Percentiles rank a stretch among this genome's conserved stretches.
Conservation (phyloP, 2,113 vertebrate genomes). For the Thamnophis sirtalis region DNA sequence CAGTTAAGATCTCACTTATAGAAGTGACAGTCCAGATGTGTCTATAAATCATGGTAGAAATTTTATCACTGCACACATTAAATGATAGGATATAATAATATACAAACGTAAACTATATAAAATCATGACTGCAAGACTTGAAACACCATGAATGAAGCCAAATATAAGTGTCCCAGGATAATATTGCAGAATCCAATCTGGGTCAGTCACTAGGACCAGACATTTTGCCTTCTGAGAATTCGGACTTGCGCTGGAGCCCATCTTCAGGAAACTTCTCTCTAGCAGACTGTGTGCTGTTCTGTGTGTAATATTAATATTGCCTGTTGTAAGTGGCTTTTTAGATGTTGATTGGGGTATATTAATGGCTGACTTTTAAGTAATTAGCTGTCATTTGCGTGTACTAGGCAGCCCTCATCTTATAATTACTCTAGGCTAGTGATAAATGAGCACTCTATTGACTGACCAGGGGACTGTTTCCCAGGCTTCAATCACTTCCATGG, state of each 20-base stretch:
- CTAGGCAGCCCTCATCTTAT: not conserved
- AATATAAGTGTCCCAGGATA: not conserved
- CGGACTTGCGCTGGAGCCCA: not conserved
- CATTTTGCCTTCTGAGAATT: not conserved
- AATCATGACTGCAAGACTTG: not conserved
- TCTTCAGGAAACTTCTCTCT: not conserved
- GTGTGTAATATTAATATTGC: too few species aligned
- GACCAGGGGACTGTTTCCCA: not conserved
- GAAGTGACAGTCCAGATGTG: not conserved
- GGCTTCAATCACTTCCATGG: not conserved
- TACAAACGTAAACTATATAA: not conserved
- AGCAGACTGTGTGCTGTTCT: too few species aligned
- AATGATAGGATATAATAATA: not conserved
- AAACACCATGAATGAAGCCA: not conserved
- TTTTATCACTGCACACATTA: not conserved
- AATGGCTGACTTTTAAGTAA: too few species aligned
- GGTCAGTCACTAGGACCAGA: not conserved
- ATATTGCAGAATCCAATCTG: not conserved
- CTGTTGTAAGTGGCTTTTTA: not conserved
- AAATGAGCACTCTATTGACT: not conserved
- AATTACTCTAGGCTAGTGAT: not conserved
- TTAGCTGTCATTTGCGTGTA: not conserved
- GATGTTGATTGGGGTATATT: not conserved
- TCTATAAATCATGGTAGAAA: not conserved
- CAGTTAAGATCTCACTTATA: not conserved